Percentiles rank a stretch among this genome's conserved stretches.
phyloP scores from a whole-genome alignment of 1,140 invertebrate species.

The Drosophila sucinea region DNA sequence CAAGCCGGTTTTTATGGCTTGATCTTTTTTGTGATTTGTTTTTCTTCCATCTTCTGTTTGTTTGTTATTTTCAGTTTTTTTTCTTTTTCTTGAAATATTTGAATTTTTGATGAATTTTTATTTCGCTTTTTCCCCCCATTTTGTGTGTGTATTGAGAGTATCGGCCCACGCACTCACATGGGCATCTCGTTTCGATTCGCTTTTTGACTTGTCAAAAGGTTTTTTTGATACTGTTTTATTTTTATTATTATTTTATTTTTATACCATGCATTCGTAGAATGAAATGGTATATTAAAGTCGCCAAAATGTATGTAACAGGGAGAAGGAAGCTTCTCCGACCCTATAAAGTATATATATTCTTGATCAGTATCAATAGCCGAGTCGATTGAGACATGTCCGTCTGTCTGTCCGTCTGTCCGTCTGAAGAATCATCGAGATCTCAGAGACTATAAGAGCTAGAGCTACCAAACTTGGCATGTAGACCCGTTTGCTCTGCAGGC shows the following conservation, averaged over 20 bases:
- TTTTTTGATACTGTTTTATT: constrained; percentile 11
- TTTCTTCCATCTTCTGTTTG: constrained; percentile 20
- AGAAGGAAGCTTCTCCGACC: too few relatives aligned
- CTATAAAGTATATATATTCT: too few relatives aligned
- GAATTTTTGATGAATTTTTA: constrained; percentile 14
- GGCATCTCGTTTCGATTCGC: constrained; percentile 12
- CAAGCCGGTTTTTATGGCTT: constrained; percentile 18
- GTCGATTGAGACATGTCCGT: too few relatives aligned
- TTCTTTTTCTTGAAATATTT: constrained; percentile 6
- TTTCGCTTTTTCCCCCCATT: background rate
- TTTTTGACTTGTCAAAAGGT: constrained; percentile 22
- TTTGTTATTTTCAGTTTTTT: constrained; percentile 5
- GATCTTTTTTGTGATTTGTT: constrained; percentile 16
- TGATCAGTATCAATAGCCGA: too few relatives aligned
- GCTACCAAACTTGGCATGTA: too few relatives aligned
- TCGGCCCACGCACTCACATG: constrained; percentile 11
- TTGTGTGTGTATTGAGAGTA: background rate
- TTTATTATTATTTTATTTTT: constrained; percentile 10
- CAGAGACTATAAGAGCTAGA: too few relatives aligned
- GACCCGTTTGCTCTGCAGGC: too few relatives aligned
- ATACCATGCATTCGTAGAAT: too few relatives aligned
- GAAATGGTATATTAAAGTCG: too few relatives aligned
- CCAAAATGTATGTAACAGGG: too few relatives aligned
- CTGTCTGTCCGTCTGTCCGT: too few relatives aligned
- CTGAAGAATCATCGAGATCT: too few relatives aligned